These are phyloP conservation scores for Gobiocypris rarus DNA, from an alignment of 2,113 vertebrate species.

Conservation along the genomic window DNA sequence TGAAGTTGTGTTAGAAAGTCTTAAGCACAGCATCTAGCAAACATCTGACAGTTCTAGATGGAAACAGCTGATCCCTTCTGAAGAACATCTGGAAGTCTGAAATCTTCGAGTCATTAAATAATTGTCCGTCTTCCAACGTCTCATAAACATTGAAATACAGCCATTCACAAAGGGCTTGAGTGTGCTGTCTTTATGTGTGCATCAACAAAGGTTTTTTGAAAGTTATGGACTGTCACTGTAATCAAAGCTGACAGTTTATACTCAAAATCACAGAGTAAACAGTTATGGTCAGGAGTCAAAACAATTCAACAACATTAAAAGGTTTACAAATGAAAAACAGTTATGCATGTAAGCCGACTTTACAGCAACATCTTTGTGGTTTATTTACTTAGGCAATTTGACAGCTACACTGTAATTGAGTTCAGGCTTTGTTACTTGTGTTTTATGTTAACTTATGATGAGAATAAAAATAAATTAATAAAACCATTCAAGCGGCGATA, in stretches of 20 bases:
- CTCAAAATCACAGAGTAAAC: conserved; percentile 21
- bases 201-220: conserved; percentile 15
- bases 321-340: conserved; percentile 17
- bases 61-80: not conserved
- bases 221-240: not conserved
- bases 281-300: conserved; percentile 31
- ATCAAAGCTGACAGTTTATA: conserved; percentile 29
- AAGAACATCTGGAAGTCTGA: conserved; percentile 37
- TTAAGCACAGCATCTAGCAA: not conserved
- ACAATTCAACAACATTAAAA: conserved; percentile 33
- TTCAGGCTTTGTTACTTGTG: conserved; percentile 20
- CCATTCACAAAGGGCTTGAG: not conserved
- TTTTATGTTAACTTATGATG: conserved; percentile 3
- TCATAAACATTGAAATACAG: conserved; percentile 9
- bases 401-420: conserved; percentile 30
- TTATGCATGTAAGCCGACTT: not conserved
- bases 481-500: not conserved
- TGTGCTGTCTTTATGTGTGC: not conserved
- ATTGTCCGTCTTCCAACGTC: not conserved
- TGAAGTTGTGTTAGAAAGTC: not conserved
- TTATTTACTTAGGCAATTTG: conserved; percentile 29
- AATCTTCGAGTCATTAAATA: conserved; percentile 10
- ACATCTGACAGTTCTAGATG: conserved; percentile 1
- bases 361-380: conserved; percentile 16
- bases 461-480: conserved; percentile 29